phyloP scores from a whole-genome alignment of 2,113 vertebrate genomes.

The Rana temporaria region DNA sequence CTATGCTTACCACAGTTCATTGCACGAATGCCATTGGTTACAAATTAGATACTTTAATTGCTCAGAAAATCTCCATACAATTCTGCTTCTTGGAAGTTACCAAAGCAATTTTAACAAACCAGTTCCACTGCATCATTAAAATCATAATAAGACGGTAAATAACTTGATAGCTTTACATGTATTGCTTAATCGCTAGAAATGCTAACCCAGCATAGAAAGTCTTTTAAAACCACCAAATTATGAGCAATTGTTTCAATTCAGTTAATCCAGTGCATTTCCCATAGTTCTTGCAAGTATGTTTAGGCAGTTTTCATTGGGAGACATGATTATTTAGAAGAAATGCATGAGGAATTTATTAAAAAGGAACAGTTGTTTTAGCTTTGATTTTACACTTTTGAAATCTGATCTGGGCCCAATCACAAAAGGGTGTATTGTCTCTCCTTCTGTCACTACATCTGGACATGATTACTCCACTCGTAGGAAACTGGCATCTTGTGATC shows the following conservation, averaged over 20 bases:
- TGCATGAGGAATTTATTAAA: conserved; percentile 69
- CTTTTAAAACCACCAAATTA: conserved; percentile 19
- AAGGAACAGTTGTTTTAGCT: conserved; percentile 63
- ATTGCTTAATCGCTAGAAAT: conserved; percentile 33
- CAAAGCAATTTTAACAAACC: not conserved
- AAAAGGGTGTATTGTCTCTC: conserved; percentile 64
- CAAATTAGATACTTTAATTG: conserved; percentile 20
- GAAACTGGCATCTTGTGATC: conserved; percentile 61
- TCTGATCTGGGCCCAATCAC: conserved; percentile 63
- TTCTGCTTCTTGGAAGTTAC: not conserved
- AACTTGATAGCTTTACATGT: conserved; percentile 12
- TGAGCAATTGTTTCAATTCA: conserved; percentile 26
- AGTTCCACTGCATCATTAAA: conserved; percentile 11
- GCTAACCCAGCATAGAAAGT: not conserved
- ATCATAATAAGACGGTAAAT: conserved; percentile 23
- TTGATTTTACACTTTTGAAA: conserved; percentile 73
- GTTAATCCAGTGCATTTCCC: conserved; percentile 9
- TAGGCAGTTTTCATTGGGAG: conserved; percentile 51
- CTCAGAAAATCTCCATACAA: conserved; percentile 20
- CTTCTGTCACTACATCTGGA: conserved; percentile 72
- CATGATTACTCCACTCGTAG: conserved; percentile 68
- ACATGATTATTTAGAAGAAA: conserved; percentile 58
- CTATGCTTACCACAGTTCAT: too few species aligned
- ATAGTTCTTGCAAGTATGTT: conserved; percentile 10
- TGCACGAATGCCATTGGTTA: not conserved